Conservation (phyloP, 2,797 vertebrate genomes). For the Premnoplex brunnescens region DNA sequence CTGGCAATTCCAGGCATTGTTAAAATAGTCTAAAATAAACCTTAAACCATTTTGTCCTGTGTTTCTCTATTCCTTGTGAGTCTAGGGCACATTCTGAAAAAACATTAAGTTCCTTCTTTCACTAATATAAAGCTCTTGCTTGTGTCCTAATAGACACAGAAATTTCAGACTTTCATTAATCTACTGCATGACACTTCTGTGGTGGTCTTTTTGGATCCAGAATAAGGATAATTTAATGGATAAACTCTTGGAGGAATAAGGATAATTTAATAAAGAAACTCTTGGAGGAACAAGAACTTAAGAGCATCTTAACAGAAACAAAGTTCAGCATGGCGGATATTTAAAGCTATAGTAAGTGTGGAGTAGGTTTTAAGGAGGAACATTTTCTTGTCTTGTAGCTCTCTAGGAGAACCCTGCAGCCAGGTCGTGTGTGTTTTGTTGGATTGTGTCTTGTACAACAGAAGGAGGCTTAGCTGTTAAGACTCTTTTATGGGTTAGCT, state of each 20-base stretch:
- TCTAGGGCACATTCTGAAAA: neutral
- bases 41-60: neutral
- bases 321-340: neutral
- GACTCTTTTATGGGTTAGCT: slow-evolving; percentile 20
- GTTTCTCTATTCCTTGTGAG: neutral
- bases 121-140: neutral
- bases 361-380: neutral
- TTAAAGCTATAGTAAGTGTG: neutral
- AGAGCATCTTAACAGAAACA: neutral
- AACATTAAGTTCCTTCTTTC: neutral
- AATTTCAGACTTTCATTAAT: neutral
- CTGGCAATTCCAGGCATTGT: neutral
- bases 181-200: neutral
- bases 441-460: neutral
- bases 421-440: neutral
- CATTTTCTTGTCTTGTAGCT: neutral
- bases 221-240: neutral
- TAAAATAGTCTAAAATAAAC: neutral
- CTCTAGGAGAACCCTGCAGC: neutral
- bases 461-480: slow-evolving; percentile 48
- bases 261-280: neutral
- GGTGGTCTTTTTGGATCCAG: neutral
- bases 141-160: neutral
- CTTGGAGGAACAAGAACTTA: neutral
- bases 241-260: neutral